Conservation (phyloP, 2,888 invertebrate genomes). For the Drosophila incognita region DNA sequence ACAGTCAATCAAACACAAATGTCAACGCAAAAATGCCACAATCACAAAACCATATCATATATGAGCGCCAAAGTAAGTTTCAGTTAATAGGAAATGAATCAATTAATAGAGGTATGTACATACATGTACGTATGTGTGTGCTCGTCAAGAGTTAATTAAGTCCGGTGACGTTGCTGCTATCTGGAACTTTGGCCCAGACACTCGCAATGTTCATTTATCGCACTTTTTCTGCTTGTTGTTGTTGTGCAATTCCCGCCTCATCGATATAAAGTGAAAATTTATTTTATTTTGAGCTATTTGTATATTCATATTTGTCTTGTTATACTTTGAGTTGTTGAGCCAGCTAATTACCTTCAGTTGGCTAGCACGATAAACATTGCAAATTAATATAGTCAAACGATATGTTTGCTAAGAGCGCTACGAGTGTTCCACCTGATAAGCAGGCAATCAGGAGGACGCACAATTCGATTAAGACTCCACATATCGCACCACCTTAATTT, state of each 20-base stretch:
- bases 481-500: slow-evolving; percentile 55
- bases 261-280: slow-evolving; percentile 3
- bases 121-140: slow-evolving; percentile 3
- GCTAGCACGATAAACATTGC: slow-evolving; percentile 5
- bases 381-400: slow-evolving; percentile 11
- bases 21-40: neutral
- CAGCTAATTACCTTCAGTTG: slow-evolving; percentile 21
- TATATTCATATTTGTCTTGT: neutral
- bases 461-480: slow-evolving; percentile 33
- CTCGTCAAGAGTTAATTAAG: slow-evolving; percentile 35
- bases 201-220: slow-evolving; percentile 29
- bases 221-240: slow-evolving; percentile 11
- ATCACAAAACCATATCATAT: neutral
- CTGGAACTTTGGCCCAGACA: slow-evolving; percentile 36
- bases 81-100: slow-evolving; percentile 13
- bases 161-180: slow-evolving; percentile 30
- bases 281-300: neutral
- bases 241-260: slow-evolving; percentile 4
- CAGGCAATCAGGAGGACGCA: neutral
- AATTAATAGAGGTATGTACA: slow-evolving; percentile 8
- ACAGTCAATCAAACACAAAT: slow-evolving; percentile 15
- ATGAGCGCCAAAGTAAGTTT: neutral
- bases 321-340: neutral
- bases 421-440: slow-evolving; percentile 30
- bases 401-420: slow-evolving; percentile 6